phyloP scores from a whole-genome alignment of 2,888 invertebrate genomes.

The Mythimna albipuncta region DNA sequence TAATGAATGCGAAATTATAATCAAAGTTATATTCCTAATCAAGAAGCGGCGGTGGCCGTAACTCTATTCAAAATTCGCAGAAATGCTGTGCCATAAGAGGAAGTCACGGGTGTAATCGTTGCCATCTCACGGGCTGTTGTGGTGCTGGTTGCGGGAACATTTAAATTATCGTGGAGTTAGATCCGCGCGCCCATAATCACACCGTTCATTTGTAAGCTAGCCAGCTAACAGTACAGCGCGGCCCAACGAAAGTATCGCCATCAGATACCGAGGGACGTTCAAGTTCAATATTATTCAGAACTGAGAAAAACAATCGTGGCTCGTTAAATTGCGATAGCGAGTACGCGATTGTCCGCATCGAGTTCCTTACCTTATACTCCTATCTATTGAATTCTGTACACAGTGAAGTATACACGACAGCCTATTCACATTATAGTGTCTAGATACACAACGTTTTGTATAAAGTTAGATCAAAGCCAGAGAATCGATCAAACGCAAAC shows the following conservation, averaged over 20 bases:
- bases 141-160: constrained; percentile 86
- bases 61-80: constrained; percentile 85
- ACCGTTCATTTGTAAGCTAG: constrained; percentile 89
- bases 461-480: constrained; percentile 35
- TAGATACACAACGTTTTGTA: constrained; percentile 46
- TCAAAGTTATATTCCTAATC: constrained; percentile 53
- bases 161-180: constrained; percentile 89
- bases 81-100: constrained; percentile 85
- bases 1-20: constrained; percentile 40
- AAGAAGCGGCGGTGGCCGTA: constrained; percentile 72
- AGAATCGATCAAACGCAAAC: constrained; percentile 74
- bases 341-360: constrained; percentile 83
- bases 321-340: constrained; percentile 89
- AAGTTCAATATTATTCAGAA: constrained; percentile 90
- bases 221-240: constrained; percentile 85
- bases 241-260: constrained; percentile 86
- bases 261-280: constrained; percentile 86
- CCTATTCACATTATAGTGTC: constrained; percentile 55
- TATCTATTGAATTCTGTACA: constrained; percentile 70
- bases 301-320: constrained; percentile 90
- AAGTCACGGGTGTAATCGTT: constrained; percentile 85
- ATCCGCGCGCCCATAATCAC: constrained; percentile 89
- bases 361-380: constrained; percentile 75
- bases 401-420: constrained; percentile 60
- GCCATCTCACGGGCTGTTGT: constrained; percentile 80